A percentile compares a stretch with the other conserved stretches of the same genome.
phyloP scores from a whole-genome alignment of 2,113 vertebrate species.

The Agelaius phoeniceus region DNA sequence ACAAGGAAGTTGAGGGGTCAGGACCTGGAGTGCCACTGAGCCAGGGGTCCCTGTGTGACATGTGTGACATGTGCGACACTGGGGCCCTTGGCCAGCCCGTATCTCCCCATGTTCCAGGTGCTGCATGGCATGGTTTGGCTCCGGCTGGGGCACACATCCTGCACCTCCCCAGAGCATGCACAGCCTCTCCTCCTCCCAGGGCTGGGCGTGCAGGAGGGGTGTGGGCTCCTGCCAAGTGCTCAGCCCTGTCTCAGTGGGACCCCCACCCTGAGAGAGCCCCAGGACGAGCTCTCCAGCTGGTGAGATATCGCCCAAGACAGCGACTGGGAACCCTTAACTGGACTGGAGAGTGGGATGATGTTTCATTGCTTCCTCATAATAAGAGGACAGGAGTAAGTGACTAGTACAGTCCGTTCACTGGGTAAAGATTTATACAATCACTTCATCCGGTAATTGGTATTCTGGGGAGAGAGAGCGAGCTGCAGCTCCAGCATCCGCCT shows the following conservation, averaged over 20 bases:
- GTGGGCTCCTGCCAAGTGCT: background rate
- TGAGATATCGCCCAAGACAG: background rate
- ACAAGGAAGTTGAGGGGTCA: background rate
- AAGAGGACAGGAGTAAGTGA: conserved; percentile 62
- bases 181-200: background rate
- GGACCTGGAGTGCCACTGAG: background rate
- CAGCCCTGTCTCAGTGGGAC: background rate
- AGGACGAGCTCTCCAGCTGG: background rate
- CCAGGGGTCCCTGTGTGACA: background rate
- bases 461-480: conserved; percentile 54
- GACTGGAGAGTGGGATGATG: background rate
- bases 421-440: conserved; percentile 56
- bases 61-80: background rate
- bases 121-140: background rate
- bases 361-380: conserved; percentile 29
- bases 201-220: background rate
- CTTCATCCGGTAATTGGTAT: conserved; percentile 74
- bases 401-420: conserved; percentile 51
- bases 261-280: background rate
- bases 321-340: background rate
- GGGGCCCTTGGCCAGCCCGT: rapidly evolving
- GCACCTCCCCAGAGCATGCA: rapidly evolving
- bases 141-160: background rate
- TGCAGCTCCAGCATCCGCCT: conserved; percentile 61
- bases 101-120: background rate